Percentiles rank a stretch among this genome's conserved stretches.
Conservation (phyloP, 2,113 vertebrate species). For the Cebus imitator region DNA sequence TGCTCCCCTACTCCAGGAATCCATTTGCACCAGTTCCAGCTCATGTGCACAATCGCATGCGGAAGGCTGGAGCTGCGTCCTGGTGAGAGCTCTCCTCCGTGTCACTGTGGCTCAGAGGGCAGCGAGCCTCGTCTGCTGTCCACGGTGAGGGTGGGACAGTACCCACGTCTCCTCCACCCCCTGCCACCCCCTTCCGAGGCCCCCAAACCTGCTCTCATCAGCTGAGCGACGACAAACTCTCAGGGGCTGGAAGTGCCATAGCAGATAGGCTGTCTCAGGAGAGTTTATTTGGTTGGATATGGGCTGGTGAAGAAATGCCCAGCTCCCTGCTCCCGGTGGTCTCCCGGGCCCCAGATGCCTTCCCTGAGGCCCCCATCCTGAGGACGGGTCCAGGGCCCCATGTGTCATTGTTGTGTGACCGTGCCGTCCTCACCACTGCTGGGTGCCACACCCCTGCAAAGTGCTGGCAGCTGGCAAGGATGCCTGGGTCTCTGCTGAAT, state of each 20-base stretch:
- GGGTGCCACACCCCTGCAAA: neutral
- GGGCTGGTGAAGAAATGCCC: neutral
- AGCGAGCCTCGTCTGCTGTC: neutral
- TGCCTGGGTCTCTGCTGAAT: neutral
- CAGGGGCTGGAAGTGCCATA: neutral
- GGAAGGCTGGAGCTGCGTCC: neutral
- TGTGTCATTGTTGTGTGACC: neutral
- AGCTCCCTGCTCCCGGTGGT: neutral
- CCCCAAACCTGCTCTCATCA: neutral
- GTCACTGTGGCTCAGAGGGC: neutral
- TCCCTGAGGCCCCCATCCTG: too few relatives aligned
- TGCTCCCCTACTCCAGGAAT: neutral
- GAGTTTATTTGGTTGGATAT: neutral
- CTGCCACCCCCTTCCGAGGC: neutral
- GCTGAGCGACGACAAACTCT: neutral
- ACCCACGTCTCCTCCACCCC: neutral
- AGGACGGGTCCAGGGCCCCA: too few relatives aligned
- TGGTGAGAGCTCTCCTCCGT: neutral
- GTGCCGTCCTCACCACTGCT: neutral
- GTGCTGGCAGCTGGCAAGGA: neutral
- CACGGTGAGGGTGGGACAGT: neutral
- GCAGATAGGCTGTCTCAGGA: neutral
- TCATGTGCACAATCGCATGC: neutral
- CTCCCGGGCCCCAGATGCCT: too few relatives aligned
- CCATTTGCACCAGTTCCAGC: neutral